These are phyloP conservation scores for Entomobrya multifasciata DNA, from an alignment of 2,888 invertebrate species.

Conservation along the genomic window DNA sequence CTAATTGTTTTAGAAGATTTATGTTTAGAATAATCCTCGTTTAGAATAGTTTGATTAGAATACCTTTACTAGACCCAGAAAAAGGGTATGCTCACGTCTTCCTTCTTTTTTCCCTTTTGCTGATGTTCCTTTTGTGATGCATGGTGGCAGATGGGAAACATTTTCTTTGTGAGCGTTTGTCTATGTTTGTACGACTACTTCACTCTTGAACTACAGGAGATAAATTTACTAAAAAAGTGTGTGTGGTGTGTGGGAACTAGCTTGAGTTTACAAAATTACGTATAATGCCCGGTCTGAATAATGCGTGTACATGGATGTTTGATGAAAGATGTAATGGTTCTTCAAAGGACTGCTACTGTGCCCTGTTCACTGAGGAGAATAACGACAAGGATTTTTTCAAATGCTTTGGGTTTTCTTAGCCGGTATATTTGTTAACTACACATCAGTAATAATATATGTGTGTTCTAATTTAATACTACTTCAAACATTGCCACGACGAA, in stretches of 20 bases:
- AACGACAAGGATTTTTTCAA: no score
- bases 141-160: constrained; percentile 51
- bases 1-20: no score
- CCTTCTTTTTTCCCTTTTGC: background rate
- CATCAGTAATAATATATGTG: background rate
- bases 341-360: no score
- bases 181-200: background rate
- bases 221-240: no score
- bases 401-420: no score
- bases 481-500: background rate
- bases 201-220: no score
- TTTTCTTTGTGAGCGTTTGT: constrained; percentile 9
- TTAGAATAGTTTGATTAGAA: no score
- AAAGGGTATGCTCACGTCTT: constrained; percentile 32
- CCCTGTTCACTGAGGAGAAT: no score
- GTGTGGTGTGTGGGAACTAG: no score
- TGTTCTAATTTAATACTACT: background rate
- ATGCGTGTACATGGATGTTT: background rate
- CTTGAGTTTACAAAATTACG: no score
- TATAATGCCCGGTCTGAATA: background rate
- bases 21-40: no score
- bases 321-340: background rate
- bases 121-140: background rate
- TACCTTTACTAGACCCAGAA: no score
- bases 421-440: background rate